These are phyloP conservation scores for Neomorphus geoffroyi DNA, from an alignment of 2,797 vertebrate genomes.

Conservation along the genomic window DNA sequence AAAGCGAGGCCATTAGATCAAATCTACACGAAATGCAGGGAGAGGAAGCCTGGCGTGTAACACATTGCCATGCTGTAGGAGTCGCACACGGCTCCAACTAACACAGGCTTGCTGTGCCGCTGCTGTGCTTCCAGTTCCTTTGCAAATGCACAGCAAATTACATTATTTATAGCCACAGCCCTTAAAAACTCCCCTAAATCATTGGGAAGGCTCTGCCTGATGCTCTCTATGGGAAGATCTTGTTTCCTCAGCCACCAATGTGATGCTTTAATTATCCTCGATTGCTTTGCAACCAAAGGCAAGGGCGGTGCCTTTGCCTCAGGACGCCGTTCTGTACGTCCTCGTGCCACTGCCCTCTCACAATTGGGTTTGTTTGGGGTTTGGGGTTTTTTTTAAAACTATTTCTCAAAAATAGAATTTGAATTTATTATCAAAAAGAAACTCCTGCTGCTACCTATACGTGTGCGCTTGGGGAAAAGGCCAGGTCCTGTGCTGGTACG, in stretches of 20 bases:
- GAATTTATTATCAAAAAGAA: not conserved
- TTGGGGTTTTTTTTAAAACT: no score
- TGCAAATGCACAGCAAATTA: not conserved
- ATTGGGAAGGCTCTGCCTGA: not conserved
- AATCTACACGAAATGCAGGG: not conserved
- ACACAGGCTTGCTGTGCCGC: not conserved
- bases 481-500: not conserved
- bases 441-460: not conserved
- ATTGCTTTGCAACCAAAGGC: not conserved
- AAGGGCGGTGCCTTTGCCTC: not conserved
- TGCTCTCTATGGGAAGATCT: not conserved
- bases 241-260: not conserved
- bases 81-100: slow-evolving; percentile 16
- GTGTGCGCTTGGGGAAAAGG: not conserved
- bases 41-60: not conserved
- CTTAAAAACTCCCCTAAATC: not conserved
- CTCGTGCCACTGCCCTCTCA: not conserved
- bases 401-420: not conserved
- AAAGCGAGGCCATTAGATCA: not conserved
- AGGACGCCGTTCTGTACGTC: not conserved
- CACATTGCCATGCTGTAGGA: not conserved
- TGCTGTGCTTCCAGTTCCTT: not conserved
- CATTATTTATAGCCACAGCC: not conserved
- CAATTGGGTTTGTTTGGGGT: no score
- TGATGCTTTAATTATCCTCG: not conserved